A percentile compares a stretch with the other conserved stretches of the same genome.
Conservation (phyloP, 2,797 vertebrate genomes). For the Pelobates cultripes region DNA sequence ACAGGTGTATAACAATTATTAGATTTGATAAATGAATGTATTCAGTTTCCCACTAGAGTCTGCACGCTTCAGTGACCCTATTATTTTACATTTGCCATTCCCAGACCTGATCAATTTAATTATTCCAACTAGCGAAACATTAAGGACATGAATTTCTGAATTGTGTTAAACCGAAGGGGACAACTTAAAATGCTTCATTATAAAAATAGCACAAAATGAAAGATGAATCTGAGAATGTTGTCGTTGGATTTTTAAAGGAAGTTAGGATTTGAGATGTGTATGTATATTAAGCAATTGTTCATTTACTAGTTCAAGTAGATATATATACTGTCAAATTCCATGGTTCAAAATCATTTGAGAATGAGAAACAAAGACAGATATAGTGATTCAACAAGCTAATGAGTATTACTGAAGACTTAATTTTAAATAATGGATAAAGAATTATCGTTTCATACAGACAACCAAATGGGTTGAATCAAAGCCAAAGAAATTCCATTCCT, state of each 20-base stretch:
- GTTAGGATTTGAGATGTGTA: slow-evolving; percentile 29
- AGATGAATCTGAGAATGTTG: slow-evolving; percentile 29
- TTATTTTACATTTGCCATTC: slow-evolving; percentile 72
- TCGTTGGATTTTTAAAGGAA: slow-evolving; percentile 53
- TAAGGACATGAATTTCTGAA: slow-evolving; percentile 70
- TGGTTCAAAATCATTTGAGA: slow-evolving; percentile 42
- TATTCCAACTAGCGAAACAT: slow-evolving; percentile 75
- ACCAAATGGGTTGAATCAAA: slow-evolving; percentile 30
- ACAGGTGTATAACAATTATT: slow-evolving; percentile 77
- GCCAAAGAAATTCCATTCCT: not conserved
- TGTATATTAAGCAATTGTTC: slow-evolving; percentile 18
- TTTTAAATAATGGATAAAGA: slow-evolving; percentile 32
- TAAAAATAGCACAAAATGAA: slow-evolving; percentile 56
- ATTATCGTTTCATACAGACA: slow-evolving; percentile 39
- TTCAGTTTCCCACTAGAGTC: slow-evolving; percentile 71
- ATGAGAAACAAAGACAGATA: slow-evolving; percentile 52
- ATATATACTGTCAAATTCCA: slow-evolving; percentile 38
- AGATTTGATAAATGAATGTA: slow-evolving; percentile 74
- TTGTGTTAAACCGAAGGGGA: slow-evolving; percentile 70
- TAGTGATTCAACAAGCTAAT: slow-evolving; percentile 54
- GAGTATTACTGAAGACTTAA: slow-evolving; percentile 43
- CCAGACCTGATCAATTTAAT: slow-evolving; percentile 75
- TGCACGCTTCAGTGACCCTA: slow-evolving; percentile 71
- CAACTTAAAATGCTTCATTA: slow-evolving; percentile 62
- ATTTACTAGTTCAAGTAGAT: not conserved